Base-by-base conservation (phyloP, 2,113 vertebrate genomes). In the Thunnus thynnus region DNA sequence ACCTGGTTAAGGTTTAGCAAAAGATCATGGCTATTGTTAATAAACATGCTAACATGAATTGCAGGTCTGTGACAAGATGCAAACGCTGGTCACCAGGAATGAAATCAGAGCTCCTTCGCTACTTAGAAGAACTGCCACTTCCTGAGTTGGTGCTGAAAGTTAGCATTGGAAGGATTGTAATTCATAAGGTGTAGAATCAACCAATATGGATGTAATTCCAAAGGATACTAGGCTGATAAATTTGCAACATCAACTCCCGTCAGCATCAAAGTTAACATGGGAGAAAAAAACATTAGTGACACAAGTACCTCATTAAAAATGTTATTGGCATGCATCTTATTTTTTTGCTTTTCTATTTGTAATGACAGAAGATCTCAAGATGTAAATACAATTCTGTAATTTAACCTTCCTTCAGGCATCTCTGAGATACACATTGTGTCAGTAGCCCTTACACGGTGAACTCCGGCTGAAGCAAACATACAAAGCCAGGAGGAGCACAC, bases 251-350 rank as follows among this genome's bases (percentile, higher is more conserved):
- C 3, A 18, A 13, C 27, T 65, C 3, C 1, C 18, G 16, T 50
- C 25, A n/a, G n/a, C 11, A 48, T 32, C 64, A 63, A 56, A 61
- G 71, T 80, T 47, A 77, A 58, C 63, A 71, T 12, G 14, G 32
- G 16, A 75, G 32, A 71, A 71, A 75, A 30, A 54, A 13, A 20
- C 44, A 41, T 41, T 36, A 14, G 63, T 71, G 70, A 84, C 78
- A 77, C 9, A 6, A 22, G 54, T 47, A 76, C 72, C 65, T 74
- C 36, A 83, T 85, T 86, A 70, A 77, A 61, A 47, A 36, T 20
- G 1, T 11, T 3, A 13, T 50, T 3, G 4, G 18, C 52, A 50
- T 25, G 8, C 18, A 36, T 36, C 32, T 41, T 9, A 41, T 41
- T 9, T 41, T 41, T 41, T 41, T 9, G 36, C 50, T 10, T 9